Conservation (phyloP, 2,797 vertebrate genomes). For the Gorsachius magnificus region DNA sequence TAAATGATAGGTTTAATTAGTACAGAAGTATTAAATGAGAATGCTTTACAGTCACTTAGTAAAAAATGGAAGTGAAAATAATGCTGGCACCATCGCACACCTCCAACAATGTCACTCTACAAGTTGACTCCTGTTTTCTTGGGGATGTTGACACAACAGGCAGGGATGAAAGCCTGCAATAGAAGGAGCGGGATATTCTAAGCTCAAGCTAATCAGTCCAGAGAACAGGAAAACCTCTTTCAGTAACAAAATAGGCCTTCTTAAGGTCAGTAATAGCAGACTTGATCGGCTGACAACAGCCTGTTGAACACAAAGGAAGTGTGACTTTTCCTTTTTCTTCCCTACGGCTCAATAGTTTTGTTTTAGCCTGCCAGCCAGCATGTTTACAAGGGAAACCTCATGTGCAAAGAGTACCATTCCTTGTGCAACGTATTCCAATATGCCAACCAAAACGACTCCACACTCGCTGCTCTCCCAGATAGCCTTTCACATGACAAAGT, state of each 20-base stretch:
- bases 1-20: not conserved
- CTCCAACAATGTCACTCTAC: not conserved
- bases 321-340: conserved; percentile 35
- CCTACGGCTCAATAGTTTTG: not conserved
- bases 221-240: conserved; percentile 19
- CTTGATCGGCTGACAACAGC: not conserved
- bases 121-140: not conserved
- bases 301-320: not conserved
- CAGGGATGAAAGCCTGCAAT: not conserved
- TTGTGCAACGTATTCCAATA: not conserved
- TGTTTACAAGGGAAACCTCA: not conserved
- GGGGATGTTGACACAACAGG: not conserved
- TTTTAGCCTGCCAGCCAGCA: not conserved
- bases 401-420: not conserved
- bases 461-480: fast-evolving
- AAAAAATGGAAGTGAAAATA: not conserved
- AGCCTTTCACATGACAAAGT: not conserved
- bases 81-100: not conserved
- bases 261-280: not conserved
- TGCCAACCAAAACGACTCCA: not conserved
- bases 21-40: not conserved
- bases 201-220: not conserved
- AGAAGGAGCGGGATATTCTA: not conserved
- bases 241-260: not conserved
- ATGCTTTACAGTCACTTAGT: fast-evolving